These are phyloP conservation scores for Mythimna albipuncta DNA, from an alignment of 2,888 invertebrate genomes.

Conservation along the genomic window DNA sequence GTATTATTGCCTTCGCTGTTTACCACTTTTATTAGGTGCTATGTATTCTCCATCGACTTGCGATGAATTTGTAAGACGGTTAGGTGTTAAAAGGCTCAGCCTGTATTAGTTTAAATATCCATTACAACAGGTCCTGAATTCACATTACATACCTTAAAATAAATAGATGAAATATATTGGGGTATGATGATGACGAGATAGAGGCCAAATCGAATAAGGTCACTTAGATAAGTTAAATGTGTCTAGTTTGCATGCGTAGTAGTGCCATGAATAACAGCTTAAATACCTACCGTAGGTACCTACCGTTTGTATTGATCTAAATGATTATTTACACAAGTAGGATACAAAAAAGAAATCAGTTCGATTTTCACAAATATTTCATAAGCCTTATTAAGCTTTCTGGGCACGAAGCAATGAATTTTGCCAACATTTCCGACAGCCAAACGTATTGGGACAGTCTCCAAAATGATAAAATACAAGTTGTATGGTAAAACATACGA, in stretches of 20 bases:
- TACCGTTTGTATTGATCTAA: not conserved
- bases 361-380: not conserved
- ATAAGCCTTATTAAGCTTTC: conserved; percentile 29
- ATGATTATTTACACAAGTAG: not conserved
- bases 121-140: conserved; percentile 28
- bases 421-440: conserved; percentile 59
- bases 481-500: conserved; percentile 71
- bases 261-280: too few species aligned
- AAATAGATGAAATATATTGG: not conserved
- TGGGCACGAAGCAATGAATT: conserved; percentile 41
- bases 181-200: not conserved
- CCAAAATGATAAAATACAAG: conserved; percentile 71
- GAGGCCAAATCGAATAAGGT: not conserved
- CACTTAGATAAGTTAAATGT: not conserved
- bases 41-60: conserved; percentile 27
- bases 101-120: conserved; percentile 29
- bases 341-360: conserved; percentile 2
- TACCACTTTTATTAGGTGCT: conserved; percentile 39
- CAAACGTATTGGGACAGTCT: conserved; percentile 62
- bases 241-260: not conserved
- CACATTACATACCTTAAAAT: not conserved
- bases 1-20: not conserved
- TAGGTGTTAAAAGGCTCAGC: conserved; percentile 11
- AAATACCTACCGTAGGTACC: not conserved
- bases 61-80: conserved; percentile 14